Conservation (phyloP, 2,113 vertebrate species). For the Podarcis cretensis region DNA sequence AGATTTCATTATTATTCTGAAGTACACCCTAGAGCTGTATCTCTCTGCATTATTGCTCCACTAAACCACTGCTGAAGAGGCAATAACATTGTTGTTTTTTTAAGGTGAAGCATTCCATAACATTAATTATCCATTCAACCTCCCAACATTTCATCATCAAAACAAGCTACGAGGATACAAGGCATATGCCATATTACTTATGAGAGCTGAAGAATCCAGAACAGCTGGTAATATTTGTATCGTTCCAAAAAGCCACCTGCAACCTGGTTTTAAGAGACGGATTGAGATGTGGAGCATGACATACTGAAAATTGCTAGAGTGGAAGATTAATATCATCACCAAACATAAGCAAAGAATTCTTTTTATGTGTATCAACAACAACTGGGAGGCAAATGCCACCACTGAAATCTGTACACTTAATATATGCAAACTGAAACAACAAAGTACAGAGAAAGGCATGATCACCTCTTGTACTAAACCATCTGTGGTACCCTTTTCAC, state of each 20-base stretch:
- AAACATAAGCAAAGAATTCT: background rate
- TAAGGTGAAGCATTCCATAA: background rate
- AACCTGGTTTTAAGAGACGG: slow-evolving; percentile 22
- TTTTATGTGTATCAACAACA: slow-evolving; percentile 17
- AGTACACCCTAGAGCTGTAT: too few relatives aligned
- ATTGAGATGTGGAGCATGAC: background rate
- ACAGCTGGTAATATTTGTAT: background rate
- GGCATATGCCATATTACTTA: background rate
- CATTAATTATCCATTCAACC: background rate
- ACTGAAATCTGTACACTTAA: background rate
- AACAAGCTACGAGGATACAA: background rate
- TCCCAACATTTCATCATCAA: background rate
- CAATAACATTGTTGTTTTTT: background rate
- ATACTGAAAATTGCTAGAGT: background rate
- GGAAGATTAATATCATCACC: background rate
- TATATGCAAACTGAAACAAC: slow-evolving; percentile 1
- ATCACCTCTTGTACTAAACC: background rate
- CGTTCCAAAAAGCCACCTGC: background rate
- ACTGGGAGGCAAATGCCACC: background rate
- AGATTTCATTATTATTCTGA: too few relatives aligned
- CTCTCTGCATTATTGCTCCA: too few relatives aligned
- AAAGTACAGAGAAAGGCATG: background rate
- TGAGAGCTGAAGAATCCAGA: slow-evolving; percentile 1
- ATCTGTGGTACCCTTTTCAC: background rate
- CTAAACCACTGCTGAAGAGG: too few relatives aligned